Conservation (phyloP, 1,140 invertebrate species). For the Melitaea cinxia region DNA sequence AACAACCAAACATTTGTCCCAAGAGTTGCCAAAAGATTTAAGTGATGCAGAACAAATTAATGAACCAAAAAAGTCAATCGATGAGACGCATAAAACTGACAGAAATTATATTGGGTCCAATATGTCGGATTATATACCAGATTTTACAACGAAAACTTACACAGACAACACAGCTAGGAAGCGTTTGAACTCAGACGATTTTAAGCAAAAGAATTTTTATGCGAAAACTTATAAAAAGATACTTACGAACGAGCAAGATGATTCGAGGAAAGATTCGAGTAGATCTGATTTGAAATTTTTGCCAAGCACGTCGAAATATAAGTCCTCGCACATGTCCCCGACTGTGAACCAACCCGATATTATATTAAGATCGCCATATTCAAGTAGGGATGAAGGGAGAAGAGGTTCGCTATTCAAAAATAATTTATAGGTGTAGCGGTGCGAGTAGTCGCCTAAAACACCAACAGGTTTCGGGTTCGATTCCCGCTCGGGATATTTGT, state of each 20-base stretch:
- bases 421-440: too few species aligned
- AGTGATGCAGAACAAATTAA: background rate
- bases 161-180: background rate
- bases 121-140: background rate
- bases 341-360: background rate
- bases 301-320: constrained; percentile 17
- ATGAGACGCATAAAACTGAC: background rate
- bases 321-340: background rate
- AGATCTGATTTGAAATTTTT: constrained; percentile 1
- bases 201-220: constrained; percentile 22
- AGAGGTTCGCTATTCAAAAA: background rate
- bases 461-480: too few species aligned
- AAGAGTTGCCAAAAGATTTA: background rate
- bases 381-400: constrained; percentile 1
- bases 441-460: too few species aligned
- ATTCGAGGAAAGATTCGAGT: background rate
- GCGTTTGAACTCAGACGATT: background rate
- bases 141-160: constrained; percentile 1
- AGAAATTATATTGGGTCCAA: background rate
- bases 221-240: constrained; percentile 22
- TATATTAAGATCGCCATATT: background rate
- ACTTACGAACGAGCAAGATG: background rate
- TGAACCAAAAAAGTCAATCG: too few species aligned
- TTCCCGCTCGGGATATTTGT: too few species aligned
- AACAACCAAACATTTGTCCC: constrained; percentile 7